A percentile compares a stretch with the other conserved stretches of the same genome.
These are phyloP conservation scores for Argopecten irradians DNA, from an alignment of 1,140 invertebrate genomes.

Conservation along the genomic window DNA sequence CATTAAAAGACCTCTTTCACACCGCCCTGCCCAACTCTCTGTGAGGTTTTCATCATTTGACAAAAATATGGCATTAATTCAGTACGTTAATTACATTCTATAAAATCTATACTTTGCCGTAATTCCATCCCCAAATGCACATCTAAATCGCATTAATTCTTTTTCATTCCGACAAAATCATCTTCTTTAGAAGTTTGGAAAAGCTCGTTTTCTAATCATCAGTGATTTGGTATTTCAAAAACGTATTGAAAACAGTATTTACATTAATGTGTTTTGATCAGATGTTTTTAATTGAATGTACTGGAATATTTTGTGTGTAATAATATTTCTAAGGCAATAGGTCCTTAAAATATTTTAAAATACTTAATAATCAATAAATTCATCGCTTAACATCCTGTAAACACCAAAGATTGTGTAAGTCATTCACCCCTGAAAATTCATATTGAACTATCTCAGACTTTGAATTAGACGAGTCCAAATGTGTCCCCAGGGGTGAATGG, in stretches of 20 bases:
- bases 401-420: neutral
- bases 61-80: constrained; percentile 2
- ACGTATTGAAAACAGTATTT: no score
- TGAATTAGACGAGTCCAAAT: no score
- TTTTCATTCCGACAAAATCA: neutral
- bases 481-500: no score
- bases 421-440: no score
- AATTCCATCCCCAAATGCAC: neutral
- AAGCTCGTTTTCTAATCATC: neutral
- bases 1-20: neutral
- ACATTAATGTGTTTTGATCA: no score
- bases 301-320: no score
- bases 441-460: no score
- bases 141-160: neutral
- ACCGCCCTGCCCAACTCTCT: neutral
- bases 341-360: no score
- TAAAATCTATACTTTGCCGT: neutral
- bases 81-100: neutral
- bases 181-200: neutral
- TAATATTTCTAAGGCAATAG: no score
- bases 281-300: no score
- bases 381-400: neutral
- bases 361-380: no score
- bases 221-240: neutral
- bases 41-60: neutral